A percentile compares a stretch with the other conserved stretches of the same genome.
phyloP scores from a whole-genome alignment of 1,140 invertebrate species.

The Microplitis demolitor region DNA sequence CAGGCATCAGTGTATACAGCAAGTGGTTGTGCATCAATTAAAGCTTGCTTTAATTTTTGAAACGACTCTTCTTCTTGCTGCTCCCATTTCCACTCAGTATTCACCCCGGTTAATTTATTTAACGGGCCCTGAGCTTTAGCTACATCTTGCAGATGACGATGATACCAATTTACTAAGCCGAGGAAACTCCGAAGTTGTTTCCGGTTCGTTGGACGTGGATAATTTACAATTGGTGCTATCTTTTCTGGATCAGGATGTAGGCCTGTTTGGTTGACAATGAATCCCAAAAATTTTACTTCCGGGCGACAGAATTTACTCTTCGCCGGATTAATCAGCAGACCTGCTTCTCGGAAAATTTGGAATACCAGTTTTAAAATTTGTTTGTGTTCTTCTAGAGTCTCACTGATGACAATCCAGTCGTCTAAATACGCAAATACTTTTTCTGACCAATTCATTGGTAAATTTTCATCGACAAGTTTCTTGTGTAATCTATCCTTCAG shows the following conservation, averaged over 20 bases:
- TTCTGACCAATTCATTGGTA: background rate
- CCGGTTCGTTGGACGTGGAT: background rate
- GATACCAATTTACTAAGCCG: conserved; percentile 14
- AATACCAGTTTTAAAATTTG: background rate
- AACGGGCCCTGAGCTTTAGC: background rate
- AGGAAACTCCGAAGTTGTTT: background rate
- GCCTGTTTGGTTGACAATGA: conserved; percentile 2
- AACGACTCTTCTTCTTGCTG: conserved; percentile 13
- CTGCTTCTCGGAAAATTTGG: background rate
- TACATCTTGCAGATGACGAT: background rate
- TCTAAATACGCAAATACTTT: conserved; percentile 17
- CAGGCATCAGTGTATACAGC: too few relatives aligned
- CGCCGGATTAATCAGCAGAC: conserved; percentile 6
- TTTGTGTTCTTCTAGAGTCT: conserved; percentile 15
- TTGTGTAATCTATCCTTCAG: background rate
- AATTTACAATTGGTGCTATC: background rate
- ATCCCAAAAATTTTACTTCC: conserved; percentile 11
- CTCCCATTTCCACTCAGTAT: conserved; percentile 6
- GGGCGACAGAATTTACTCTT: conserved; percentile 7
- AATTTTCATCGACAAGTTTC: background rate
- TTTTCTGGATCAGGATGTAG: conserved; percentile 14
- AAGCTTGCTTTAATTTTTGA: too few relatives aligned
- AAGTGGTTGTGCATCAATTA: too few relatives aligned
- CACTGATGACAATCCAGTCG: conserved; percentile 11
- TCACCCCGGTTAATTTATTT: background rate